These are phyloP conservation scores for Ophion slaviceki DNA, from an alignment of 2,888 invertebrate genomes.

Conservation along the genomic window DNA sequence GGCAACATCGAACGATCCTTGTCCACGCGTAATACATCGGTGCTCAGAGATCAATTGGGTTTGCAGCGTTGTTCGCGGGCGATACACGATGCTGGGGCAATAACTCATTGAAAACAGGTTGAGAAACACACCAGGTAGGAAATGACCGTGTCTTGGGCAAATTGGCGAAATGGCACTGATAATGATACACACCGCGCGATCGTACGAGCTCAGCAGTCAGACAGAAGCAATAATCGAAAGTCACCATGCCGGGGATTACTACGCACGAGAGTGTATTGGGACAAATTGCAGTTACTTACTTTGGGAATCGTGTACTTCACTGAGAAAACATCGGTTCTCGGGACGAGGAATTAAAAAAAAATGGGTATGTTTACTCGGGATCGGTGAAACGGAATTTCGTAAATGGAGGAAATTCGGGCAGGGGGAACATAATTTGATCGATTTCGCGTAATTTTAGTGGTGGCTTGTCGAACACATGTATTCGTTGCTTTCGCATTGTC, in stretches of 20 bases:
- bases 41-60: conserved; percentile 5
- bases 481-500: not conserved
- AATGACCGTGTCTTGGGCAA: conserved; percentile 37
- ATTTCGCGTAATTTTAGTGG: not conserved
- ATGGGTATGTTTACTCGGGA: not conserved
- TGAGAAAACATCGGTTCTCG: not conserved
- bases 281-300: conserved; percentile 6
- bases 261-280: not conserved
- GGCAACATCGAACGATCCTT: conserved; percentile 16
- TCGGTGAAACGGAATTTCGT: not conserved
- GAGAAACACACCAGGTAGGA: conserved; percentile 34
- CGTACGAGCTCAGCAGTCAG: conserved; percentile 18
- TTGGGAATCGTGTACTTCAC: conserved; percentile 3
- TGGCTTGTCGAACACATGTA: not conserved
- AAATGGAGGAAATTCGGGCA: not conserved
- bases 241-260: not conserved
- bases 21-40: conserved; percentile 1
- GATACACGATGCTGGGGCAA: conserved; percentile 12
- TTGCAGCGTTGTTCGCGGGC: not conserved
- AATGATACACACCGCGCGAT: conserved; percentile 45
- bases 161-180: conserved; percentile 59
- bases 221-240: conserved; percentile 37
- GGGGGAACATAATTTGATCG: not conserved
- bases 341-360: not conserved
- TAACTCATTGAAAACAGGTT: conserved; percentile 28